Evolutionary conservation across 1,140 invertebrate species (phyloP).

Genomic region (Drosophila tani): DNA sequence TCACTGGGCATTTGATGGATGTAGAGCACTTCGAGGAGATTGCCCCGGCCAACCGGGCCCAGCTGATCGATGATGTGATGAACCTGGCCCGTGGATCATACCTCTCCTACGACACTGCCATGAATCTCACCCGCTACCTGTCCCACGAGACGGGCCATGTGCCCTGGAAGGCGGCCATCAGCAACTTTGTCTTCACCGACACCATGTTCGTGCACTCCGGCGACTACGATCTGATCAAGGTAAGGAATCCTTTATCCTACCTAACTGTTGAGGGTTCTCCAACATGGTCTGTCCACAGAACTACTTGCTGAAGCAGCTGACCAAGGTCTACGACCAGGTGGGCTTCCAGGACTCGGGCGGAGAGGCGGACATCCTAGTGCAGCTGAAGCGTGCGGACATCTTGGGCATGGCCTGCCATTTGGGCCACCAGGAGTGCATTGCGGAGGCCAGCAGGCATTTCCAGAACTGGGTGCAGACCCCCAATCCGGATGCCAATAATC

Average conservation of each 20-base stretch:
- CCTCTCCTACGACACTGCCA: conserved; percentile 88
- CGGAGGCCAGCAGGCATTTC: conserved; percentile 89
- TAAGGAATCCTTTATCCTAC: conserved; percentile 58
- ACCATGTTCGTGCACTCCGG: conserved; percentile 90
- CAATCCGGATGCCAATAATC: conserved; percentile 90
- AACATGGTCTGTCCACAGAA: conserved; percentile 85
- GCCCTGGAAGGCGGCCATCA: conserved; percentile 92
- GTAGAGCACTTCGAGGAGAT: conserved; percentile 87
- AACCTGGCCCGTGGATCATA: conserved; percentile 91
- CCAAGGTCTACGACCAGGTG: conserved; percentile 88
- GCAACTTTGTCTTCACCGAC: conserved; percentile 89
- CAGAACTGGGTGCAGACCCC: conserved; percentile 89
- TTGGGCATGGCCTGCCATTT: conserved; percentile 89
- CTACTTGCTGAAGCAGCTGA: conserved; percentile 88
- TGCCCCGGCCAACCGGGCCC: conserved; percentile 92
- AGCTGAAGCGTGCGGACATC: conserved; percentile 90
- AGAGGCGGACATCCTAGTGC: conserved; percentile 88
- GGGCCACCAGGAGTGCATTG: conserved; percentile 89
- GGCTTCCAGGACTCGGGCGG: conserved; percentile 86
- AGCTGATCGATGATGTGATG: conserved; percentile 94
- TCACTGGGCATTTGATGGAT: conserved; percentile 89
- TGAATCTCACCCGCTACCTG: conserved; percentile 91
- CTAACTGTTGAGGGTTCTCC: not conserved
- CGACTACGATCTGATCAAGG: conserved; percentile 91
- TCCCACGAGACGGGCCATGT: conserved; percentile 90